These are phyloP conservation scores for Neuroscelio doddi DNA, from an alignment of 2,888 invertebrate species.

Conservation along the genomic window DNA sequence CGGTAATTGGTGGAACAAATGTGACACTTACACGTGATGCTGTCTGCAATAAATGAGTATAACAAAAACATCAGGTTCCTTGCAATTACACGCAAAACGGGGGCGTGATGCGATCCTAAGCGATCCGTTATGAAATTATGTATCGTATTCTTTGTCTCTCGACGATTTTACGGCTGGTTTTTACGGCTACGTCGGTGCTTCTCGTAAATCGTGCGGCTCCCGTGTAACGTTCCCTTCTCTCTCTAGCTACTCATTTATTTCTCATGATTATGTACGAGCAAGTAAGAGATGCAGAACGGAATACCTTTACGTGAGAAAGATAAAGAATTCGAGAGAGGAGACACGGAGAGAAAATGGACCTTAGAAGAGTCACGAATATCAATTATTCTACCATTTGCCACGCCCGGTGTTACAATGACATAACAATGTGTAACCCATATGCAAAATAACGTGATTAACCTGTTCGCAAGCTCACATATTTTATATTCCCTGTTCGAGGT, in stretches of 20 bases:
- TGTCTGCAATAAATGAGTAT: constrained; percentile 18
- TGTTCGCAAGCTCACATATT: not conserved
- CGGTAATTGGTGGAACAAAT: constrained; percentile 21
- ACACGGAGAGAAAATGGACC: constrained; percentile 9
- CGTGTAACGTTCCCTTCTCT: constrained; percentile 29
- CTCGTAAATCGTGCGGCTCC: constrained; percentile 52
- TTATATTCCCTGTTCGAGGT: not conserved
- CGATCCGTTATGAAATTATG: constrained; percentile 56
- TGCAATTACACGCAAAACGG: constrained; percentile 54
- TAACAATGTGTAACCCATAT: constrained; percentile 8
- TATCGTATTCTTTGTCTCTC: constrained; percentile 58
- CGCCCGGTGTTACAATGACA: constrained; percentile 16
- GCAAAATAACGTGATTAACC: constrained; percentile 7
- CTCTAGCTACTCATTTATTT: constrained; percentile 30
- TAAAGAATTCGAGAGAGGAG: constrained; percentile 17
- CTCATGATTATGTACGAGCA: constrained; percentile 23
- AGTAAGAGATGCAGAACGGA: constrained; percentile 8
- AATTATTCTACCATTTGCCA: constrained; percentile 31
- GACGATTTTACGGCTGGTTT: constrained; percentile 50
- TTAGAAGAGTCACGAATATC: constrained; percentile 29
- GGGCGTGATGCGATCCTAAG: constrained; percentile 54
- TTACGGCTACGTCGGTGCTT: constrained; percentile 45
- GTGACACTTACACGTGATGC: constrained; percentile 39
- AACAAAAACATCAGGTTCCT: constrained; percentile 40
- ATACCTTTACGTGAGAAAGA: constrained; percentile 3